Percentiles rank a stretch among this genome's conserved stretches.
These are phyloP conservation scores for Spinus olivaceus DNA, from an alignment of 2,797 vertebrate genomes.

Conservation along the genomic window DNA sequence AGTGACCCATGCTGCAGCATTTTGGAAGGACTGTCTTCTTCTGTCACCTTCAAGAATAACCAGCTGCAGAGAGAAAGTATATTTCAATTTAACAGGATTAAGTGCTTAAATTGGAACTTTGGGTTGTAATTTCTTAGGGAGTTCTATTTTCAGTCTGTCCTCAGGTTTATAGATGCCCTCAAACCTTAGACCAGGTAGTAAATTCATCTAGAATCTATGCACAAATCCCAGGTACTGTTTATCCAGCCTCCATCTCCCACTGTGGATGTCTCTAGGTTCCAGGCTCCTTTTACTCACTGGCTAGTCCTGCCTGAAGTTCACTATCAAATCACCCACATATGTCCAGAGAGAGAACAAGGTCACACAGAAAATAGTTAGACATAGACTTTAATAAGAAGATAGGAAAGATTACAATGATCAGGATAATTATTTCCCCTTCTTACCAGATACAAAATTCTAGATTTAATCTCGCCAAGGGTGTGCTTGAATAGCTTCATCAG, in stretches of 20 bases:
- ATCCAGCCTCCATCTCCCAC: background rate
- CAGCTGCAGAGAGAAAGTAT: background rate
- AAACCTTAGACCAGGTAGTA: background rate
- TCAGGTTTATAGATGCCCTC: background rate
- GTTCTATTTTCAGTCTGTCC: background rate
- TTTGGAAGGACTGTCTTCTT: background rate
- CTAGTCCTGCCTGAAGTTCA: background rate
- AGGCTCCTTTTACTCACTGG: background rate
- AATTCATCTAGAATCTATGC: background rate
- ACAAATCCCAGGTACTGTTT: background rate
- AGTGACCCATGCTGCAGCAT: background rate
- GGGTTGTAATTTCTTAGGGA: background rate
- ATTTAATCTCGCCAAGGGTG: background rate
- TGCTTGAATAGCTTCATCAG: background rate
- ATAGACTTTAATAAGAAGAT: background rate
- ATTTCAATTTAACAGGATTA: background rate
- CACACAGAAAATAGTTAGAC: background rate
- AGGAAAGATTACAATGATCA: background rate
- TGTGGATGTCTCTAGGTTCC: background rate
- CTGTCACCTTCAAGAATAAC: background rate
- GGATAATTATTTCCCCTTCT: background rate
- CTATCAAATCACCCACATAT: background rate
- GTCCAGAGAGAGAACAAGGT: background rate
- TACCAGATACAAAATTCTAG: background rate
- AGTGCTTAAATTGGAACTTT: background rate